phyloP scores from a whole-genome alignment of 37 sponge, comb jelly and placozoan species.

The Eunapius fragilis region DNA sequence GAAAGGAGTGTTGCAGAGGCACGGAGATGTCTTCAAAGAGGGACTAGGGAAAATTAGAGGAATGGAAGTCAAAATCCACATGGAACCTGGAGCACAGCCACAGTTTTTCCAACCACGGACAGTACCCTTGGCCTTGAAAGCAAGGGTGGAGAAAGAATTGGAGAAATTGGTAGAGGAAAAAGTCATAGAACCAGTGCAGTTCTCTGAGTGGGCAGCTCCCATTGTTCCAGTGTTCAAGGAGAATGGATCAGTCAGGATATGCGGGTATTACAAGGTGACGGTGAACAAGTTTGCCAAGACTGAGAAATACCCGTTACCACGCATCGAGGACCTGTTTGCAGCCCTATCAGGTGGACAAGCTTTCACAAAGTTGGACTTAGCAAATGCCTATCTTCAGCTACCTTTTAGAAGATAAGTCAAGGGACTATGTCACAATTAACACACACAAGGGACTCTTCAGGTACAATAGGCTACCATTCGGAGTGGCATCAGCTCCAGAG shows the following conservation, averaged over 20 bases:
- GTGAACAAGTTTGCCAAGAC: constrained; percentile 17
- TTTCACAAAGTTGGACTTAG: constrained; percentile 26
- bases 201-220: constrained; percentile 55
- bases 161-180: constrained; percentile 10
- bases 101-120: constrained; percentile 4
- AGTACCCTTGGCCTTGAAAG: constrained; percentile 7
- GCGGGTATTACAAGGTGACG: constrained; percentile 58
- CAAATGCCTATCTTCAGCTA: constrained; percentile 26
- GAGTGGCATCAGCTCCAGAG: constrained; percentile 20
- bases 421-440: constrained; percentile 19
- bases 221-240: constrained; percentile 54
- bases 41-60: constrained; percentile 6
- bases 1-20: not conserved
- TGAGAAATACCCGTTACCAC: constrained; percentile 49
- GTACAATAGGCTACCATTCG: constrained; percentile 11
- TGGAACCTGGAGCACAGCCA: constrained; percentile 31
- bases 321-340: constrained; percentile 50
- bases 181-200: constrained; percentile 29
- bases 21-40: constrained; percentile 18
- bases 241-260: constrained; percentile 42
- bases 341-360: constrained; percentile 20
- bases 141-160: constrained; percentile 12
- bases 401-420: not conserved
- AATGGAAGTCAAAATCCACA: not conserved
- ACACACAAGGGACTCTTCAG: constrained; percentile 7